Evolutionary conservation across 2,113 vertebrate species (phyloP).

Genomic region (Micromys minutus): DNA sequence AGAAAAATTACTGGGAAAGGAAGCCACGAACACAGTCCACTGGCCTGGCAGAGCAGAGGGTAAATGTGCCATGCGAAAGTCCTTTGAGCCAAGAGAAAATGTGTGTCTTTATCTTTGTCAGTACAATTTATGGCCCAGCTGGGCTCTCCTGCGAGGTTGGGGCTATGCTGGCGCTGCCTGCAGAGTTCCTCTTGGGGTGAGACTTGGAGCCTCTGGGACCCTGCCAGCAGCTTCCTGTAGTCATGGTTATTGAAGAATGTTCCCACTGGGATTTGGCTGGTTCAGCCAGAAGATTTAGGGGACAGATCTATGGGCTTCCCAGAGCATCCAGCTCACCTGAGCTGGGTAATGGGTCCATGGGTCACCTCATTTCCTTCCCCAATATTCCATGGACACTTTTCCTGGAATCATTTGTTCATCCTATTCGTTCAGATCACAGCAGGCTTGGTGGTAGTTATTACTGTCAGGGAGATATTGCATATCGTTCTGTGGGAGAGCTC

Average conservation of each 20-base stretch:
- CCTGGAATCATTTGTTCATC: background rate
- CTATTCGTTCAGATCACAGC: background rate
- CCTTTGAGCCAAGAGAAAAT: conserved; percentile 80
- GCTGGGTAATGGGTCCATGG: background rate
- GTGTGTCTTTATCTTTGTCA: conserved; percentile 79
- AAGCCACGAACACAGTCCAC: background rate
- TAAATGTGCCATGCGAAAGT: conserved; percentile 51
- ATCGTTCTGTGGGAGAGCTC: background rate
- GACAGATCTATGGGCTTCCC: background rate
- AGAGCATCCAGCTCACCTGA: background rate
- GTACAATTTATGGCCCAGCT: conserved; percentile 79
- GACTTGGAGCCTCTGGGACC: conserved; percentile 61
- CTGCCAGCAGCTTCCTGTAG: conserved; percentile 74
- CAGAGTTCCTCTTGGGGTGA: conserved; percentile 76
- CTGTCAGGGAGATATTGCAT: background rate
- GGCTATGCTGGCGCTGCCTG: conserved; percentile 81
- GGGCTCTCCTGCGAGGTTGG: conserved; percentile 67
- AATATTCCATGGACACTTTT: background rate
- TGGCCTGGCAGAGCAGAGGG: background rate
- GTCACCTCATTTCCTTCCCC: background rate
- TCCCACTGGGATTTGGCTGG: conserved; percentile 36
- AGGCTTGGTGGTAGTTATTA: background rate
- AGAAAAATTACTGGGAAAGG: background rate
- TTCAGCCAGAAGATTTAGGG: conserved; percentile 46
- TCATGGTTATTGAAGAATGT: conserved; percentile 78